Base-by-base conservation (phyloP, 2,797 vertebrate genomes). In the Vireo griseus region DNA sequence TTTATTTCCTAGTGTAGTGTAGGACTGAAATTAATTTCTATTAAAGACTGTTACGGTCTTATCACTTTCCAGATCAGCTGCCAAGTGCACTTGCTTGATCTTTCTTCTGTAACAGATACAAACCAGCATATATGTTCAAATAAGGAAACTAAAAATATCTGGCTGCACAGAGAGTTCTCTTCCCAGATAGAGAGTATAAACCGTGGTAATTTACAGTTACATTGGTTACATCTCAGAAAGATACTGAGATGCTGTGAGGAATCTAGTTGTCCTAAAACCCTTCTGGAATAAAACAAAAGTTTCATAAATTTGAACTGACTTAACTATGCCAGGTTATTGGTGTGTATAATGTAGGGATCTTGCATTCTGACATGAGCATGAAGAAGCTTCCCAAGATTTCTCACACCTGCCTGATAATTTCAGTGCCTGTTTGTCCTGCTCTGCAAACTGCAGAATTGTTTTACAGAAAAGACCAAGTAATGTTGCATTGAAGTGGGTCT, bases 81-180 rank as follows among this genome's bases (percentile, higher is more conserved):
- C 92, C 82, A 94, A 90, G 52, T 80, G 42, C 13, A 47, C 33
- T 85, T 93, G 57, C 61, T 94, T 95, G 85, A 80, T 86, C 51
- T 87, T 89, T 87, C 72, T 83, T 83, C 79, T 91, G 29, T 72
- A 81, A 67, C 45, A 75, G 77, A 81, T 57, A 88, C 67, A 94
- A 77, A 77, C 5, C 65, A 50, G 52, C 62, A 39, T 93, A 50
- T 80, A 84, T 65, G 61, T 71, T 88, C 82, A 94, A 93, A 77
- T 95, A 63, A 86, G 79, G 68, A 59, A 94, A 65, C 61, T 63
- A 55, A 83, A 94, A 55, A 59, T 90, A 83, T 25, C 25, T 62
- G 58, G 28, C 69, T 89, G 77, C 77, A 81, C 26, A 31, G 57
- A 87, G 19, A 78, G 35, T 39, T 61, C n/a, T 40, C 66, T 85